These are phyloP conservation scores for Eulithis prunata DNA, from an alignment of 2,888 invertebrate genomes.

Conservation along the genomic window DNA sequence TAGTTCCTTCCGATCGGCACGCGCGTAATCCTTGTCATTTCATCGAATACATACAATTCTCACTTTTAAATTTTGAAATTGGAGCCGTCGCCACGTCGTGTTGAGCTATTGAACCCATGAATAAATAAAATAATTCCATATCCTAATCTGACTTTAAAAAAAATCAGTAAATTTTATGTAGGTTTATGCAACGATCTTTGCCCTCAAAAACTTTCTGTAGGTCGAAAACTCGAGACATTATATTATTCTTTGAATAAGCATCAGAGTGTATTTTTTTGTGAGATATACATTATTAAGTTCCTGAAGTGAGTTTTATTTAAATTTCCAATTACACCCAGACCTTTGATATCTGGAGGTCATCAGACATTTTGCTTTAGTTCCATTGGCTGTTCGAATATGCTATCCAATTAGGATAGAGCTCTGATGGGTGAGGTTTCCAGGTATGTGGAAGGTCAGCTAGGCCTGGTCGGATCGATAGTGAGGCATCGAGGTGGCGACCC, in stretches of 20 bases:
- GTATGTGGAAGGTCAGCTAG: slow-evolving; percentile 51
- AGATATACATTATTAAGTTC: slow-evolving; percentile 9
- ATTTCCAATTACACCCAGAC: slow-evolving; percentile 55
- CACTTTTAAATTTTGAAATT: too few species aligned
- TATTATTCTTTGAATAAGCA: slow-evolving; percentile 4
- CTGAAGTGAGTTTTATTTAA: slow-evolving; percentile 42
- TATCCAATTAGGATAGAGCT: slow-evolving; percentile 54
- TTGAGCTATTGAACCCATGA: not conserved
- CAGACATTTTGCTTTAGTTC: slow-evolving; percentile 59
- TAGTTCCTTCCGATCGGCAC: too few species aligned
- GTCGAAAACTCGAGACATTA: slow-evolving; percentile 4
- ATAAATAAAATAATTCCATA: not conserved
- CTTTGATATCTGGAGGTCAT: slow-evolving; percentile 70
- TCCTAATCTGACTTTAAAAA: not conserved
- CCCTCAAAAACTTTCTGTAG: slow-evolving; percentile 3
- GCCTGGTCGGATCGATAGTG: slow-evolving; percentile 53
- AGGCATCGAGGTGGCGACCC: slow-evolving; percentile 67
- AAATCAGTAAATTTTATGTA: not conserved
- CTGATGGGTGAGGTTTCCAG: slow-evolving; percentile 34
- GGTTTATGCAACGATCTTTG: not conserved
- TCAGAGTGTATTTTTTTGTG: slow-evolving; percentile 22
- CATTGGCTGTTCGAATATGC: slow-evolving; percentile 50
- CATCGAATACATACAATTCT: too few species aligned
- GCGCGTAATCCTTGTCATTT: too few species aligned
- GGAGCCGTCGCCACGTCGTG: too few species aligned